Base-by-base conservation (phyloP, 2,888 invertebrate genomes). In the Drosophila peninsularis region DNA sequence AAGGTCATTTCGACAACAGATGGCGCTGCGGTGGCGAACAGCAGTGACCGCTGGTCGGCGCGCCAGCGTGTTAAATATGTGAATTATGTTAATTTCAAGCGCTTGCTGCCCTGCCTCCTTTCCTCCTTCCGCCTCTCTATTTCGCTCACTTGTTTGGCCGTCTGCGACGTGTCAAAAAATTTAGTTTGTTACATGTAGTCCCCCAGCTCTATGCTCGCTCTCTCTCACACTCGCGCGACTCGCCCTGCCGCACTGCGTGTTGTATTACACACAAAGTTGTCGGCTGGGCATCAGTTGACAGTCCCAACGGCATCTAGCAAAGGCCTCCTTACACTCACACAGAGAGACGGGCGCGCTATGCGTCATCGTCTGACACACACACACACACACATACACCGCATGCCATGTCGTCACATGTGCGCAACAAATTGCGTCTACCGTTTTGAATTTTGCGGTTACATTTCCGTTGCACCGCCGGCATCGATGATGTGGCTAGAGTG, bases 361-460 rank as follows among this genome's bases (percentile, higher is more conserved):
- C 75, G 81, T 81, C 66, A 72, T 62, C 78, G 72, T 69, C 69
- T 70, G 62, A 62, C 62, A 54, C 49, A 52, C 42, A 50, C 67
- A 52, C 30, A n/a, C 32, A 36, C 36, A 39, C 41, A 56, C 24
- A 45, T 6, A 37, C 24, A 64, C 36, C 42, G 5, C 34, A 52
- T 27, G 55, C 56, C 47, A 55, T 55, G 73, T 71, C 71, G 78
- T 71, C 78, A 80, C 83, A 86, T 85, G 75, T 75, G 80, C 81
- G 81, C 88, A 82, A 89, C 88, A 88, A 88, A 89, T 88, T 89
- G 88, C 78, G 88, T 82, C 76, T 88, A 82, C 75, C 83, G 77
- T 79, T 78, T 83, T 75, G 74, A 78, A 75, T 76, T 80, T 84
- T 89, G 89, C 80, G 88, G 88, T 89, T 86, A 86, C 78, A 84